phyloP scores from a whole-genome alignment of 2,113 vertebrate genomes.

The Strigops habroptila region DNA sequence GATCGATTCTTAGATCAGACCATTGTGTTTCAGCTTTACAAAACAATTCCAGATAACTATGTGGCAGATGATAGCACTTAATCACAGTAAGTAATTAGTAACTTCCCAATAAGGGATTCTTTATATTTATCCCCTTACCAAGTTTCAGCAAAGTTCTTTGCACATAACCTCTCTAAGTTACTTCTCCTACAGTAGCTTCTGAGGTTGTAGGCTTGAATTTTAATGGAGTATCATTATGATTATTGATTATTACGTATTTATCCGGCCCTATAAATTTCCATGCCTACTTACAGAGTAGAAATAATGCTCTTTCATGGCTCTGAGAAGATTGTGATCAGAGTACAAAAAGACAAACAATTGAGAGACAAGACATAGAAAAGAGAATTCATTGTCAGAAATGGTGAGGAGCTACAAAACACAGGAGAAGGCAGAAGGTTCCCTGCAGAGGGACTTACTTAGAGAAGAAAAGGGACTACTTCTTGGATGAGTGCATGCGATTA shows the following conservation, averaged over 20 bases:
- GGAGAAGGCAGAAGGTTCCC: background rate
- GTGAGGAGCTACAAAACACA: background rate
- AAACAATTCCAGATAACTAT: background rate
- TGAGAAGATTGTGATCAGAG: background rate
- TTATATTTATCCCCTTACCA: background rate
- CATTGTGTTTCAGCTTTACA: background rate
- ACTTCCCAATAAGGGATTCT: background rate
- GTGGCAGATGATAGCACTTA: background rate
- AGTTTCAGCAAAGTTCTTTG: background rate
- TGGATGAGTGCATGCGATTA: background rate
- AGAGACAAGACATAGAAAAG: background rate
- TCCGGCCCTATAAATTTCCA: slow-evolving; percentile 14
- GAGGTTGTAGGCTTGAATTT: slow-evolving; percentile 15
- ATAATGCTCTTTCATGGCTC: background rate
- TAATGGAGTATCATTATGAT: slow-evolving; percentile 13
- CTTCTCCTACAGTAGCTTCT: background rate
- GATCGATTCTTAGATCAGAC: background rate
- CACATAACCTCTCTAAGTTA: background rate
- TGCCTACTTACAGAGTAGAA: background rate
- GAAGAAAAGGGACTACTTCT: background rate
- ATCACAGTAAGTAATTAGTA: background rate
- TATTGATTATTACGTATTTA: slow-evolving; percentile 55
- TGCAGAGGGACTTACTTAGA: background rate
- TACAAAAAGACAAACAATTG: background rate
- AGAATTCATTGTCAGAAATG: background rate